Evolutionary conservation across 2,797 vertebrate species (phyloP).

Genomic region (Tadarida brasiliensis): DNA sequence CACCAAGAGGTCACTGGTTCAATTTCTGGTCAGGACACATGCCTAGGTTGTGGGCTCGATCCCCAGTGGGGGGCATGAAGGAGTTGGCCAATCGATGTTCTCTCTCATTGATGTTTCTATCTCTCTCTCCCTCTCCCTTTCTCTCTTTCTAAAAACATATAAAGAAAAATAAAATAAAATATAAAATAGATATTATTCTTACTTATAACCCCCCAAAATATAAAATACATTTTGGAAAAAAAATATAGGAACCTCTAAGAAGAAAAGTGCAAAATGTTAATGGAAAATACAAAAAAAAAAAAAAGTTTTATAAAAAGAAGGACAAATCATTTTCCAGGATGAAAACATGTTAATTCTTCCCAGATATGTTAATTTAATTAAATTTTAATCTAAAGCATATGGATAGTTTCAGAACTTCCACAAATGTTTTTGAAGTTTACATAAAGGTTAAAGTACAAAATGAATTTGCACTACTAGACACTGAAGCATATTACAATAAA

Average conservation of each 20-base stretch:
- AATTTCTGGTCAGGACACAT: too few relatives aligned
- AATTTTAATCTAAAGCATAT: constrained; percentile 12
- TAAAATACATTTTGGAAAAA: not conserved
- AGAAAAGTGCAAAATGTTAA: constrained; percentile 4
- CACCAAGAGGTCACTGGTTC: too few relatives aligned
- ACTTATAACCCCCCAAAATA: not conserved
- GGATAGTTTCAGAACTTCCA: not conserved
- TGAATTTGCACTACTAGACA: not conserved
- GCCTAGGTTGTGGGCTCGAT: too few relatives aligned
- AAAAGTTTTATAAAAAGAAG: not conserved
- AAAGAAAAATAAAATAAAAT: too few relatives aligned
- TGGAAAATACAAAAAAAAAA: not conserved
- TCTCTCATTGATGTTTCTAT: too few relatives aligned
- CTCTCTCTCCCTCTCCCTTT: too few relatives aligned
- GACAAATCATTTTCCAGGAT: not conserved
- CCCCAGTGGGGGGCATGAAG: too few relatives aligned
- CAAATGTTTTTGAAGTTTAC: not conserved
- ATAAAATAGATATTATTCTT: not conserved
- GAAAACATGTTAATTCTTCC: not conserved
- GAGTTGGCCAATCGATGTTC: too few relatives aligned
- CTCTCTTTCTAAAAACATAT: too few relatives aligned
- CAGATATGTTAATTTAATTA: not conserved
- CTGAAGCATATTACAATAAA: not conserved
- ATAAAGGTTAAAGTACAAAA: not conserved
- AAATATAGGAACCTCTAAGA: not conserved